A percentile compares a stretch with the other conserved stretches of the same genome.
Evolutionary conservation across 2,113 vertebrate species (phyloP).

Genomic region (Cygnus atratus): DNA sequence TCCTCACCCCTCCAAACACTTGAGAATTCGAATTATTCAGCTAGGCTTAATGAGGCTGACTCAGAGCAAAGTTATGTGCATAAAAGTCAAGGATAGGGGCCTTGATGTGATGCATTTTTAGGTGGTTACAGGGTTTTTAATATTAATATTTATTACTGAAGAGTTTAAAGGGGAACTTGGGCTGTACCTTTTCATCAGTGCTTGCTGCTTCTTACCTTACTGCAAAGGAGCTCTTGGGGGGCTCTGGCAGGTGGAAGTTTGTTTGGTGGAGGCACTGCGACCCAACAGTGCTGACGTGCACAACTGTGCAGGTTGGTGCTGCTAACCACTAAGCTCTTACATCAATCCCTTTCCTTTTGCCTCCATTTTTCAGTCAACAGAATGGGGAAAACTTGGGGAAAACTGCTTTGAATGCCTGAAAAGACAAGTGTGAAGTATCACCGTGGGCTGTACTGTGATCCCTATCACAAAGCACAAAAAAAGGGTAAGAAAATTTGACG

Average conservation of each 20-base stretch:
- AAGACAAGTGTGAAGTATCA: not conserved
- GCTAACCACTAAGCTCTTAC: not conserved
- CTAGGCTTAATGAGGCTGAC: conserved; percentile 53
- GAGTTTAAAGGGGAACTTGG: not conserved
- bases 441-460: not conserved
- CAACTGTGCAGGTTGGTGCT: not conserved
- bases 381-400: not conserved
- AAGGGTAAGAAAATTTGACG: not conserved
- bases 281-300: not conserved
- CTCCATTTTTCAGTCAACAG: not conserved
- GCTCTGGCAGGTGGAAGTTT: not conserved
- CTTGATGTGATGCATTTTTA: conserved; percentile 26
- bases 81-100: conserved; percentile 20
- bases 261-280: not conserved
- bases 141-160: conserved; percentile 24
- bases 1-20: conserved; percentile 22
- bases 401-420: not conserved
- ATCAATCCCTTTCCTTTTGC: not conserved
- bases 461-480: not conserved
- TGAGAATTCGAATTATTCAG: conserved; percentile 33
- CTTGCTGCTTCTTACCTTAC: not conserved
- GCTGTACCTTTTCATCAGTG: not conserved
- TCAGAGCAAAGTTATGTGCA: conserved; percentile 16
- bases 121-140: not conserved
- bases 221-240: not conserved